These are phyloP conservation scores for Triplophysa bombifrons DNA, from an alignment of 2,797 vertebrate genomes.

Conservation along the genomic window DNA sequence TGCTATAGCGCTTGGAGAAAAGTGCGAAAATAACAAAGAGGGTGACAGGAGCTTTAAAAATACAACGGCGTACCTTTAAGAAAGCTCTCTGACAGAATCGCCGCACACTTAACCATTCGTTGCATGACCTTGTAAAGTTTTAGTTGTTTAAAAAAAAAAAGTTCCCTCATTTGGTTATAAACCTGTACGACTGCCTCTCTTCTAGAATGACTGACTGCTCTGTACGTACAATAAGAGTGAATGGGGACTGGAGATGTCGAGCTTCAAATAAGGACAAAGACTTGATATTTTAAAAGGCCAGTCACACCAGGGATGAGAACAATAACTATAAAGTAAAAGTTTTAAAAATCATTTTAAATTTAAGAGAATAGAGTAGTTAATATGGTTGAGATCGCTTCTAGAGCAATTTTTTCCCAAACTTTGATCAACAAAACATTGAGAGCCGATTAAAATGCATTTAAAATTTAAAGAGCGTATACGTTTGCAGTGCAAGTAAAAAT, in stretches of 20 bases:
- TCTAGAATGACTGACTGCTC: neutral
- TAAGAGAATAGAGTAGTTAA: too few species aligned
- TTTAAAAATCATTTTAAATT: too few species aligned
- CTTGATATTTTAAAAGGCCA: too few species aligned
- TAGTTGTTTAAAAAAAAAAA: neutral
- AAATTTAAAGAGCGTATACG: too few species aligned
- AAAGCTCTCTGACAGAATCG: neutral
- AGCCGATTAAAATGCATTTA: too few species aligned
- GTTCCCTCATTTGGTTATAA: neutral
- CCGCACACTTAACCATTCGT: neutral
- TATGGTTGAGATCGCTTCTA: too few species aligned
- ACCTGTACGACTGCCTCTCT: neutral
- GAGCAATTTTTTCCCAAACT: too few species aligned
- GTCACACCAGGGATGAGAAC: too few species aligned
- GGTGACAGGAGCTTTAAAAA: constrained; percentile 28
- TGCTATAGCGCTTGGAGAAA: neutral
- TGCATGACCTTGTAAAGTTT: neutral
- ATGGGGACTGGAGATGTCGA: neutral
- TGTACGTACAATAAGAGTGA: neutral
- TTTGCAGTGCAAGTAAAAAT: too few species aligned
- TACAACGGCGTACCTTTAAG: neutral
- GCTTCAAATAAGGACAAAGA: too few species aligned
- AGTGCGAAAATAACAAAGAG: constrained; percentile 11
- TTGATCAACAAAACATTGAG: too few species aligned
- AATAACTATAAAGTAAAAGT: too few species aligned